phyloP scores from a whole-genome alignment of 1,140 invertebrate genomes.

The Arctopsyche grandis region DNA sequence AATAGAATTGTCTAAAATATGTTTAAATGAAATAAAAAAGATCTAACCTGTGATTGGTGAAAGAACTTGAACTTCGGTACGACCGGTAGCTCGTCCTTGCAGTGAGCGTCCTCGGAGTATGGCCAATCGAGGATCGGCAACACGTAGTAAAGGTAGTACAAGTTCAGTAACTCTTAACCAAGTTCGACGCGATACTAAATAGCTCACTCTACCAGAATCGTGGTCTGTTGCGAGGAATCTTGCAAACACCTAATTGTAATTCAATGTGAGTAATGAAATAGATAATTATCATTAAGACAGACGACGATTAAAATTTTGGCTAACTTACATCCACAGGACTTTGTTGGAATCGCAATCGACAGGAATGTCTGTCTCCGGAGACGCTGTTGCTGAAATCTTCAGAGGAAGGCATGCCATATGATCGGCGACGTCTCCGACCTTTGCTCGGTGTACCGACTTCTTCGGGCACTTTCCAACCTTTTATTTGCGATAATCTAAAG shows the following conservation, averaged over 20 bases:
- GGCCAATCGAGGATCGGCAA: conserved; percentile 90
- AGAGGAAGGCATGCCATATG: conserved; percentile 57
- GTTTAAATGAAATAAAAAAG: background rate
- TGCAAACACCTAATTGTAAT: conserved; percentile 76
- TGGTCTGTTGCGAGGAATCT: conserved; percentile 90
- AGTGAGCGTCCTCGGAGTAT: conserved; percentile 82
- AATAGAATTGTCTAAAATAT: background rate
- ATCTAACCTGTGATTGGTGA: conserved; percentile 81
- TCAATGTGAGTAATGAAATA: conserved; percentile 22
- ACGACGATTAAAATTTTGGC: background rate
- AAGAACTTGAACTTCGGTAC: conserved; percentile 92
- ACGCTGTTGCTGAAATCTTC: conserved; percentile 69
- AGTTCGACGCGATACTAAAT: conserved; percentile 88
- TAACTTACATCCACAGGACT: conserved; percentile 80
- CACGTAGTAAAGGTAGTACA: conserved; percentile 82
- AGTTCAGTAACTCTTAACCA: conserved; percentile 91
- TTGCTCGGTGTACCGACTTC: conserved; percentile 67
- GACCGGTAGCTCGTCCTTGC: conserved; percentile 86
- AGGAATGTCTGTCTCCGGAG: conserved; percentile 71
- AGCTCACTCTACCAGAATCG: conserved; percentile 89
- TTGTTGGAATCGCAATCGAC: conserved; percentile 89
- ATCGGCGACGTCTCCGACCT: conserved; percentile 61
- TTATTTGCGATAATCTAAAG: conserved; percentile 82
- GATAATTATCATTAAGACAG: conserved; percentile 40
- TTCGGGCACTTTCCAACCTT: conserved; percentile 85